These are phyloP conservation scores for Polyommatus iphigenia DNA, from an alignment of 2,888 invertebrate genomes.

Conservation along the genomic window DNA sequence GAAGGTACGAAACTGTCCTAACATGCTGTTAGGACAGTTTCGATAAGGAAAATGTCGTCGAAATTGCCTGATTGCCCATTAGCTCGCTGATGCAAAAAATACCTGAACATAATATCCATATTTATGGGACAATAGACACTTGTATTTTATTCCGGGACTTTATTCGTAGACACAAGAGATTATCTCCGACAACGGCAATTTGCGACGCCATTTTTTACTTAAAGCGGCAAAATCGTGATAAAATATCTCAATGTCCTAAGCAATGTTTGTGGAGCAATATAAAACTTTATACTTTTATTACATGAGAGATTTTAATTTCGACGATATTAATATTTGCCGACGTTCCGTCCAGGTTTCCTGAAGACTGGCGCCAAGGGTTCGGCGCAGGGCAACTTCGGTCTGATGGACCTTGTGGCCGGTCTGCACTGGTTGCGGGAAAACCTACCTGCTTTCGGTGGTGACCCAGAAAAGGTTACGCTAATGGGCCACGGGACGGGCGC, in stretches of 20 bases:
- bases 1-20: background rate
- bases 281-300: background rate
- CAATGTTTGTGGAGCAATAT: background rate
- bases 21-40: background rate
- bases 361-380: conserved; percentile 94
- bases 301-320: background rate
- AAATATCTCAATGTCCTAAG: conserved; percentile 3
- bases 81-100: conserved; percentile 7
- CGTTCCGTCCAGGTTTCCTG: conserved; percentile 85
- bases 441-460: conserved; percentile 96
- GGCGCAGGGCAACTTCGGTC: conserved; percentile 94
- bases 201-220: conserved; percentile 1
- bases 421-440: conserved; percentile 98
- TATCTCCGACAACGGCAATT: conserved; percentile 8
- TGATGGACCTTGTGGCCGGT: conserved; percentile 96
- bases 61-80: conserved; percentile 7
- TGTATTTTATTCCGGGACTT: conserved; percentile 9
- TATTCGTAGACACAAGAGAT: conserved; percentile 24
- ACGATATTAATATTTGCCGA: background rate
- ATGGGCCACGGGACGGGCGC: conserved; percentile 99
- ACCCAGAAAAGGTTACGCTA: conserved; percentile 94
- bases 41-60: background rate
- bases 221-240: conserved; percentile 26
- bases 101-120: conserved; percentile 14
- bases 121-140: conserved; percentile 15